Conservation (phyloP, 1,140 invertebrate species). For the Plectus sambesii region DNA sequence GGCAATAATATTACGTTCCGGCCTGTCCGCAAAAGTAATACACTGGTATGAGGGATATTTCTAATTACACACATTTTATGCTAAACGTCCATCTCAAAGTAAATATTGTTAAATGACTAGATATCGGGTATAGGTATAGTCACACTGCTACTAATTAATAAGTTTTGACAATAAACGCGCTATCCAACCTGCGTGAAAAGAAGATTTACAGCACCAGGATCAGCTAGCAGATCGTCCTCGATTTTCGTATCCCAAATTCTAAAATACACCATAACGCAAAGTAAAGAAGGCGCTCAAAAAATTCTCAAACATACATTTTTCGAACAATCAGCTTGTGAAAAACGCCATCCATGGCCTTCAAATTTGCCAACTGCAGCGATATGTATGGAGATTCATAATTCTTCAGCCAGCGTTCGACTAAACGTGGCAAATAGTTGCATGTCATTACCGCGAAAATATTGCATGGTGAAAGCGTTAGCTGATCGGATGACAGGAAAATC, state of each 20-base stretch:
- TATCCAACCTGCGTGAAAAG: conserved; percentile 16
- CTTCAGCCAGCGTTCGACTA: conserved; percentile 71
- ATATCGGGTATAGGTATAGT: not conserved
- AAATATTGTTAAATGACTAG: not conserved
- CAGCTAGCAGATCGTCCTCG: conserved; percentile 16
- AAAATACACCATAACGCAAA: too few species aligned
- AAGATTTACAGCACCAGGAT: conserved; percentile 7
- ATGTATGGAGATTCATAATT: conserved; percentile 92
- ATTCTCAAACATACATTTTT: conserved; percentile 46
- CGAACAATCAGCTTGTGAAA: conserved; percentile 46
- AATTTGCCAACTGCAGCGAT: conserved; percentile 60
- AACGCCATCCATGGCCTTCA: conserved; percentile 30
- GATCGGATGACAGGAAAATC: too few species aligned
- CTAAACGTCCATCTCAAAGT: not conserved
- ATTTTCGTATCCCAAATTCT: conserved; percentile 23
- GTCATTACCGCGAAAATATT: too few species aligned
- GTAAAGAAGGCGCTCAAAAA: too few species aligned
- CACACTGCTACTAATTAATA: conserved; percentile 1
- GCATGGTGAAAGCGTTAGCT: too few species aligned
- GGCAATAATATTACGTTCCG: too few species aligned
- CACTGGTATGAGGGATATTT: too few species aligned
- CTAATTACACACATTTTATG: not conserved
- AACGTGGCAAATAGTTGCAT: conserved; percentile 45
- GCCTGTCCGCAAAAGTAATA: too few species aligned
- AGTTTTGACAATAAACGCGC: conserved; percentile 5